These are phyloP conservation scores for Volucella inflata DNA, from an alignment of 2,888 invertebrate species.

Conservation along the genomic window DNA sequence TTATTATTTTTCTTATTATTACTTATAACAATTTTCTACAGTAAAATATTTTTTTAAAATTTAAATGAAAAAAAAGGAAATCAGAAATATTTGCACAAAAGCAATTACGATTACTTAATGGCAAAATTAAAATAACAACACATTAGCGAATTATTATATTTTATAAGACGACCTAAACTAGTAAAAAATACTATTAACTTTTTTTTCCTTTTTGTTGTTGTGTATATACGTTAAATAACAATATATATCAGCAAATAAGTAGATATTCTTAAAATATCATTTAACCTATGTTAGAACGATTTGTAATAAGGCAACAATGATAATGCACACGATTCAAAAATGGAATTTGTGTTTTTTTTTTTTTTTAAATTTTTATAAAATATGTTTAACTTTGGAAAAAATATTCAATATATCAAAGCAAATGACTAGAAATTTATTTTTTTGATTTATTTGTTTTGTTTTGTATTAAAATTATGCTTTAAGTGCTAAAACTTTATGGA, in stretches of 20 bases:
- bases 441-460: slow-evolving; percentile 29
- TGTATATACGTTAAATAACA: slow-evolving; percentile 56
- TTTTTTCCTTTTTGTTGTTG: slow-evolving; percentile 6
- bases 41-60: slow-evolving; percentile 60
- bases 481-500: not conserved
- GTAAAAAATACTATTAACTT: slow-evolving; percentile 23
- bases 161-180: slow-evolving; percentile 46
- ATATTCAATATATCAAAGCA: slow-evolving; percentile 58
- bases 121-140: slow-evolving; percentile 47
- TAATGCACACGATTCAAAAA: slow-evolving; percentile 71
- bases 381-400: slow-evolving; percentile 39
- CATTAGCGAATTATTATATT: slow-evolving; percentile 43
- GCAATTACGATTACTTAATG: slow-evolving; percentile 22
- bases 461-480: slow-evolving; percentile 25
- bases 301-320: slow-evolving; percentile 72
- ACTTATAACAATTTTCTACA: slow-evolving; percentile 74
- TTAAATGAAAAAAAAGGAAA: too few relatives aligned
- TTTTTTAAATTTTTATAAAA: slow-evolving; percentile 47
- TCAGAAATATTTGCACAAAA: slow-evolving; percentile 58
- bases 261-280: slow-evolving; percentile 52
- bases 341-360: slow-evolving; percentile 17
- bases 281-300: slow-evolving; percentile 58
- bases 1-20: slow-evolving; percentile 67
- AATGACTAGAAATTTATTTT: slow-evolving; percentile 50
- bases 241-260: slow-evolving; percentile 60